Conservation (phyloP, 2,797 vertebrate species). For the Botia kubotai region DNA sequence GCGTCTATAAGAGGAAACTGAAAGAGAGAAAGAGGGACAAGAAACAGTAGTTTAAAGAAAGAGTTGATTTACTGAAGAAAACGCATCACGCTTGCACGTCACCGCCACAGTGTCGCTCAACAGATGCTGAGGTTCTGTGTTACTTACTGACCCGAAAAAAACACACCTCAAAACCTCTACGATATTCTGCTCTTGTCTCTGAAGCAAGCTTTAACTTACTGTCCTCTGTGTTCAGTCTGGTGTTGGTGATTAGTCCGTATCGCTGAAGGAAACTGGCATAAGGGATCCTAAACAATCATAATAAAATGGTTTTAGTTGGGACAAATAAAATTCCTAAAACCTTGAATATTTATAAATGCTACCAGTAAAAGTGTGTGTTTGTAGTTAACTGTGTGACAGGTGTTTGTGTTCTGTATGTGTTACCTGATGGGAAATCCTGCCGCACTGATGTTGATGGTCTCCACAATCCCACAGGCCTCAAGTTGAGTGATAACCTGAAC, state of each 20-base stretch:
- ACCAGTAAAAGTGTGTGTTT: background rate
- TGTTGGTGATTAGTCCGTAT: conserved; percentile 80
- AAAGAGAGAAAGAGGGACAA: conserved; percentile 57
- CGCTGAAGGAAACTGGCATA: conserved; percentile 86
- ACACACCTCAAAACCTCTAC: conserved; percentile 39
- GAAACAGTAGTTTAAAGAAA: conserved; percentile 44
- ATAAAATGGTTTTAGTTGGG: background rate
- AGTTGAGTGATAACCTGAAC: conserved; percentile 91
- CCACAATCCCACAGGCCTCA: conserved; percentile 95
- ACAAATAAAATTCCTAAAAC: background rate
- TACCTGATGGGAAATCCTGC: conserved; percentile 95
- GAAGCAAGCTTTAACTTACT: conserved; percentile 67
- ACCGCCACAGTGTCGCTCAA: no score
- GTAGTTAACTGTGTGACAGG: background rate
- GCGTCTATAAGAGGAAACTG: conserved; percentile 61
- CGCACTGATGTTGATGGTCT: conserved; percentile 94
- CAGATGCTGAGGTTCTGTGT: no score
- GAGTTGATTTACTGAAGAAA: no score
- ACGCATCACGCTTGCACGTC: no score
- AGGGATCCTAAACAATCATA: conserved; percentile 80
- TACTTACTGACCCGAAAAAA: conserved; percentile 18
- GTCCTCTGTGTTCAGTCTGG: conserved; percentile 50
- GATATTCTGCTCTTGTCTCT: conserved; percentile 13
- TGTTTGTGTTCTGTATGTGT: conserved; percentile 40
- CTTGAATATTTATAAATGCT: background rate